Conservation (phyloP, 2,888 invertebrate genomes). For the Amphipoea lucens region DNA sequence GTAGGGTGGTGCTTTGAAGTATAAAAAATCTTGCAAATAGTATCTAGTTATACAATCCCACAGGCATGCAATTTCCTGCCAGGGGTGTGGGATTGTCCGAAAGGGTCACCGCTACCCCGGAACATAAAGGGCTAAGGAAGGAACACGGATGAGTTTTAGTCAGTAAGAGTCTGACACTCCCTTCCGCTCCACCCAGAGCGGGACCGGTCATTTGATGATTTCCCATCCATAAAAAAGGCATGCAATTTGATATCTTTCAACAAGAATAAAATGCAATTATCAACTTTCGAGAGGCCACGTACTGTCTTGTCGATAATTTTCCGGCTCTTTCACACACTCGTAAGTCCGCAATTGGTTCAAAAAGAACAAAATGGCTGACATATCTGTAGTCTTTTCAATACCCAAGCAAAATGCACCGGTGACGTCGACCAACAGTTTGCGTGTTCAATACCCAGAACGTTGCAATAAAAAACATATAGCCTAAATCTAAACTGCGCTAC, state of each 20-base stretch:
- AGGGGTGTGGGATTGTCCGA: too few relatives aligned
- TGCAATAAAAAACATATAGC: slow-evolving; percentile 21
- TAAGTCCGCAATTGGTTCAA: neutral
- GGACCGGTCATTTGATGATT: too few relatives aligned
- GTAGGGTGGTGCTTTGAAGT: too few relatives aligned
- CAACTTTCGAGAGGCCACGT: neutral
- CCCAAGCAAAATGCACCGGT: neutral
- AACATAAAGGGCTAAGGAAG: too few relatives aligned
- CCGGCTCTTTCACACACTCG: neutral
- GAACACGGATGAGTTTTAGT: too few relatives aligned
- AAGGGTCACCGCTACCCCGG: too few relatives aligned
- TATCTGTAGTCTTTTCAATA: neutral
- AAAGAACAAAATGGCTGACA: slow-evolving; percentile 21
- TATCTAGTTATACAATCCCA: too few relatives aligned
- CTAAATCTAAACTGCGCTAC: slow-evolving; percentile 5
- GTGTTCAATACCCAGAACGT: slow-evolving; percentile 31
- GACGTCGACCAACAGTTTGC: slow-evolving; percentile 28
- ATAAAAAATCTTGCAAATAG: too few relatives aligned
- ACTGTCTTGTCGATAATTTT: neutral
- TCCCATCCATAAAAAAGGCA: too few relatives aligned
- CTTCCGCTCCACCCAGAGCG: too few relatives aligned
- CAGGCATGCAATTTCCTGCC: too few relatives aligned
- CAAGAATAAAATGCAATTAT: neutral
- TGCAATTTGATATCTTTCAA: neutral
- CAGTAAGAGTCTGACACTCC: too few relatives aligned